Conservation (phyloP, 2,888 invertebrate species). For the Chorisops tibialis region DNA sequence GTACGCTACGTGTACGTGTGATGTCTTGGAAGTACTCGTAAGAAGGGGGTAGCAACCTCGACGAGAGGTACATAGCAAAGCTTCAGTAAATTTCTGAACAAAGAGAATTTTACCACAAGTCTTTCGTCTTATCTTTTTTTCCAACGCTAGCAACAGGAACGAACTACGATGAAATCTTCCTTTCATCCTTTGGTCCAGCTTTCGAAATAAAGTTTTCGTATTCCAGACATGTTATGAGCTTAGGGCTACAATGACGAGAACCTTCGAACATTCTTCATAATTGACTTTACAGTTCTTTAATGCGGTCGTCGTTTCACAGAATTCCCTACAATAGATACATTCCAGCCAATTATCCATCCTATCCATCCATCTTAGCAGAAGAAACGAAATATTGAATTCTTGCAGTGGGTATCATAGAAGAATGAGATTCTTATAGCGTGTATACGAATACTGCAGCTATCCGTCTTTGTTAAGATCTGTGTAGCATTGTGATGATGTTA, state of each 20-base stretch:
- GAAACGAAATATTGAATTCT: not conserved
- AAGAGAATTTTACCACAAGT: not conserved
- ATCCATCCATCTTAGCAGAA: not conserved
- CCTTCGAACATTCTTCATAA: conserved; percentile 1
- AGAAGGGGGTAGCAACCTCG: not conserved
- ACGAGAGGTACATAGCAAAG: not conserved
- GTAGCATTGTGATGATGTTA: not conserved
- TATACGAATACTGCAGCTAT: not conserved
- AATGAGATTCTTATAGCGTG: not conserved
- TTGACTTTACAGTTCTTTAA: conserved; percentile 4
- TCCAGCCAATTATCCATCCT: conserved; percentile 5
- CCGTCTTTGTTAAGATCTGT: not conserved
- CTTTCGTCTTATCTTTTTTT: not conserved
- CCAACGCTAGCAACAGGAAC: not conserved
- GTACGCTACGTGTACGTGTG: not conserved
- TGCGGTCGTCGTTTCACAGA: too few relatives aligned
- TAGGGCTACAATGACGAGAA: not conserved
- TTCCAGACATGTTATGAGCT: conserved; percentile 6
- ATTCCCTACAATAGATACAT: not conserved
- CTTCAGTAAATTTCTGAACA: not conserved
- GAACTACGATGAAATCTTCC: conserved; percentile 1
- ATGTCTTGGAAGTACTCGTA: not conserved
- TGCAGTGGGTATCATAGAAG: not conserved
- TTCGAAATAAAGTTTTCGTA: not conserved
- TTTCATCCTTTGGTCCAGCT: not conserved